Evolutionary conservation across 2,888 invertebrate genomes (phyloP).

Genomic region (Tipula helvola): DNA sequence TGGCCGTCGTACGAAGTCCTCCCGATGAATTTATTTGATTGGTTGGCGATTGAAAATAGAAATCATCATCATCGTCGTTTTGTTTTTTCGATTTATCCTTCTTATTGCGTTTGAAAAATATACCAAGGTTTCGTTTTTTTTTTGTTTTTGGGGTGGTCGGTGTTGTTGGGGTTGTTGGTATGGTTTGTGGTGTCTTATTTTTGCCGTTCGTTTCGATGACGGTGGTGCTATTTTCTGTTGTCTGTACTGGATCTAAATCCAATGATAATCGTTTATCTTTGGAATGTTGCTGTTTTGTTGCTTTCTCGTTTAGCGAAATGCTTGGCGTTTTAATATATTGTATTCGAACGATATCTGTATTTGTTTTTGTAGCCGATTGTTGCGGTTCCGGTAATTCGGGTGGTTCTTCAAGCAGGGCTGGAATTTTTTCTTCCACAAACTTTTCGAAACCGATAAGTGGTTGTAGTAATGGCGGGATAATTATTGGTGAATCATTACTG

Average conservation of each 20-base stretch:
- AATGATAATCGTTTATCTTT: neutral
- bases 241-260: neutral
- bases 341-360: neutral
- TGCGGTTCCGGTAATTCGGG: neutral
- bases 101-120: slow-evolving; percentile 19
- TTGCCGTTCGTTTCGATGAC: neutral
- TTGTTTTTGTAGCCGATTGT: neutral
- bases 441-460: neutral
- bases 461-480: neutral
- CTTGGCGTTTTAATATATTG: neutral
- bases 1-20: neutral
- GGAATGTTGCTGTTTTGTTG: neutral
- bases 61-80: neutral
- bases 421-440: neutral
- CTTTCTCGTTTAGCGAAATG: neutral
- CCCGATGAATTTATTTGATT: neutral
- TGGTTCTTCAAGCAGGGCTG: neutral
- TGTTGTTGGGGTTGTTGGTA: neutral
- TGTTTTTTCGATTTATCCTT: neutral
- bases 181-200: neutral
- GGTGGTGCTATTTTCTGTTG: neutral
- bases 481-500: neutral
- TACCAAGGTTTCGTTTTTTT: slow-evolving; percentile 26
- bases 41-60: neutral
- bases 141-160: slow-evolving; percentile 21